A percentile compares a stretch with the other conserved stretches of the same genome.
Conservation (phyloP, 2,113 vertebrate species). For the Pholis gunnellus region DNA sequence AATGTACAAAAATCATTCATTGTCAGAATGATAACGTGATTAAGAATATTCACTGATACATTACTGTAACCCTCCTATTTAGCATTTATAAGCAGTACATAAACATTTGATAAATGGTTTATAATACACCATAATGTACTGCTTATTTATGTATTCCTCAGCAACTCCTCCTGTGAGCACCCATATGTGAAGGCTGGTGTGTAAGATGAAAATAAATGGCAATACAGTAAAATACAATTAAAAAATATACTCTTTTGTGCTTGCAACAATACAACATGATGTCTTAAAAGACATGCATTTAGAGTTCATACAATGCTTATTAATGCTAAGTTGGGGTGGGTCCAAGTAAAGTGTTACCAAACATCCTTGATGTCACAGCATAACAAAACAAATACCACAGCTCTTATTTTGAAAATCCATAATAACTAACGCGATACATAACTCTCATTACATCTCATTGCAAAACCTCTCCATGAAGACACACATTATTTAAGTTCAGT, state of each 20-base stretch:
- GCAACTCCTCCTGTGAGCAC: neutral
- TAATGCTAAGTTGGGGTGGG: neutral
- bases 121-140: neutral
- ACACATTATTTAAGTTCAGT: neutral
- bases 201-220: neutral
- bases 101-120: neutral
- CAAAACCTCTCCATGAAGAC: conserved; percentile 22
- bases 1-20: conserved; percentile 22
- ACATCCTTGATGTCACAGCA: neutral
- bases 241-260: neutral
- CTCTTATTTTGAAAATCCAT: conserved; percentile 18
- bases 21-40: neutral
- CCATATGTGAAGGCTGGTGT: neutral
- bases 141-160: neutral
- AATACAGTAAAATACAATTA: neutral
- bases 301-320: neutral
- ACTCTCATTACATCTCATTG: neutral
- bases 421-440: conserved; percentile 6
- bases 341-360: neutral
- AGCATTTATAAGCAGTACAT: neutral
- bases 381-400: conserved; percentile 16
- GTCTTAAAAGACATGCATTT: neutral
- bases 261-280: neutral
- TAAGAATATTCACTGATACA: neutral
- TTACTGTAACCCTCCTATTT: neutral